These are phyloP conservation scores for Nemotelus nigrinus DNA, from an alignment of 2,888 invertebrate species.

Conservation along the genomic window DNA sequence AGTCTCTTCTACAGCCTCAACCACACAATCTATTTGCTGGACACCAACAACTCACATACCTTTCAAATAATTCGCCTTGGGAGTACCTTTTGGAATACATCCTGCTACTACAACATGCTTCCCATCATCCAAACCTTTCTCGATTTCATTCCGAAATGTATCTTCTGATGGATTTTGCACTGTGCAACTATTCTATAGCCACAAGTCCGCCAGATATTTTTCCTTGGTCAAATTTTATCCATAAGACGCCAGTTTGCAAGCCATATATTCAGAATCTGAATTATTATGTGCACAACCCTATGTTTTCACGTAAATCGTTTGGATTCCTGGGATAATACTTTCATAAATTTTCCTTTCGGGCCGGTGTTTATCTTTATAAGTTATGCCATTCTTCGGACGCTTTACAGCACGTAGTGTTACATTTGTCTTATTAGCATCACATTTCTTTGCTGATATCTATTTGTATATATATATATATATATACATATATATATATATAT, in stretches of 20 bases:
- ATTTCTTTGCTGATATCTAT: conserved; percentile 70
- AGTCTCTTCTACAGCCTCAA: no score
- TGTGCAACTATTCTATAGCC: conserved; percentile 97
- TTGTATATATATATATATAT: no score
- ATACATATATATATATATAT: no score
- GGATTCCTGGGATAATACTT: conserved; percentile 76
- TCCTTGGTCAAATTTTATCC: conserved; percentile 87
- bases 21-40: no score
- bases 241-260: conserved; percentile 87
- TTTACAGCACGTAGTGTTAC: conserved; percentile 75
- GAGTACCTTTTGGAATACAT: conserved; percentile 95
- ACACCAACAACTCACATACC: no score
- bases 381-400: conserved; percentile 54
- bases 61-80: conserved; percentile 70
- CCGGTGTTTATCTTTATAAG: conserved; percentile 50
- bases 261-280: conserved; percentile 99
- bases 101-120: conserved; percentile 95
- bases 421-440: conserved; percentile 76
- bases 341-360: conserved; percentile 67
- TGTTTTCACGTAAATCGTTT: conserved; percentile 87
- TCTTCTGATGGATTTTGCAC: conserved; percentile 98
- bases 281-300: conserved; percentile 99
- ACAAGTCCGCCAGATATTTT: conserved; percentile 85
- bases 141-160: conserved; percentile 89
- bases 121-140: conserved; percentile 75